phyloP scores from a whole-genome alignment of 1,140 invertebrate genomes.

The Theocolax elegans region DNA sequence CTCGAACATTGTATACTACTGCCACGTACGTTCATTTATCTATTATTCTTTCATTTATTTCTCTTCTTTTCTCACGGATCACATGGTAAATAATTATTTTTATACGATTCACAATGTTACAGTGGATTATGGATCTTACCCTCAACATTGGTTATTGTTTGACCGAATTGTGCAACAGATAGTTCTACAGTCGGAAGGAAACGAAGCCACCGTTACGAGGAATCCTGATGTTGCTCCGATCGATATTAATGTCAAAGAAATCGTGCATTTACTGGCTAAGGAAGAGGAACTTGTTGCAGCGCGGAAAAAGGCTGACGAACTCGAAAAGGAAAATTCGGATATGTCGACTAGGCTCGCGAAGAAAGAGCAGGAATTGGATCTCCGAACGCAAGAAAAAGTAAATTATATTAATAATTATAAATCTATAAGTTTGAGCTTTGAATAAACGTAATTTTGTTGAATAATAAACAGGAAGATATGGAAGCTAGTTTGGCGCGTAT shows the following conservation, averaged over 20 bases:
- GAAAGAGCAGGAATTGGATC: slow-evolving; percentile 93
- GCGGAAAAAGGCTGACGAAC: slow-evolving; percentile 85
- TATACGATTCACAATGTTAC: slow-evolving; percentile 36
- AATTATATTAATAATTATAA: not conserved
- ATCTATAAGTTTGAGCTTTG: not conserved
- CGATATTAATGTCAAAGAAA: slow-evolving; percentile 91
- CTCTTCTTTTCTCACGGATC: slow-evolving; percentile 26
- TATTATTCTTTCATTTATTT: not conserved
- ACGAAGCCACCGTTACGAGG: slow-evolving; percentile 70
- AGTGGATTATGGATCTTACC: slow-evolving; percentile 83
- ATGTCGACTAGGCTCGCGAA: slow-evolving; percentile 86
- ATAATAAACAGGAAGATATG: slow-evolving; percentile 82
- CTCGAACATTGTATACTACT: slow-evolving; percentile 91
- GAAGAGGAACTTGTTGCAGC: slow-evolving; percentile 93
- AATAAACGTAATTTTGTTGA: not conserved
- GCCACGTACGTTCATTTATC: slow-evolving; percentile 76
- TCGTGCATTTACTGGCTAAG: slow-evolving; percentile 90
- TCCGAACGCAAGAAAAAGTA: slow-evolving; percentile 87
- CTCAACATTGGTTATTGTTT: slow-evolving; percentile 93
- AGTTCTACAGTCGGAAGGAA: slow-evolving; percentile 82
- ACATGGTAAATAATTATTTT: slow-evolving; percentile 30
- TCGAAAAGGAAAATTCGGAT: slow-evolving; percentile 90
- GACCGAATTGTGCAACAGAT: slow-evolving; percentile 97
- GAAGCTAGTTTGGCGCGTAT: slow-evolving; percentile 85
- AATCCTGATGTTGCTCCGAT: slow-evolving; percentile 87